Evolutionary conservation across 2,113 vertebrate genomes (phyloP), one percentile per base, ranked within the genome.

Genomic region (Tenebrosternarchus preto): DNA sequence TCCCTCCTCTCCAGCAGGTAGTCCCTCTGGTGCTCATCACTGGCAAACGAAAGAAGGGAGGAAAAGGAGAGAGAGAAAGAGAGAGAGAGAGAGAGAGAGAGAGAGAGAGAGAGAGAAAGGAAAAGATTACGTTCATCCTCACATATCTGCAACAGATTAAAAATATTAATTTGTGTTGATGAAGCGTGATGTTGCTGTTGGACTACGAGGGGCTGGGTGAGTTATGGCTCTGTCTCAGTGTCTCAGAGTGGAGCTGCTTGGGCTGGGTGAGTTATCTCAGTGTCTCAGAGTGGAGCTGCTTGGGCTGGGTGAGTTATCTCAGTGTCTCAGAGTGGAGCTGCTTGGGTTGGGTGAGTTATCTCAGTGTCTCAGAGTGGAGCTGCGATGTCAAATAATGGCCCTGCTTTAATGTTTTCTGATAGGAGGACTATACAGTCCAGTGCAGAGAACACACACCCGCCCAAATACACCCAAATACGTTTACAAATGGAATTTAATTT

Each of bases 11-110:
- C 98, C 92, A 98, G 90, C 89, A 99, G 92, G 90, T 98, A 99
- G 91, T 99, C 98, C 87, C 95, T 96, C 82, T 99, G 98, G 67
- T 98, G 97, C 85, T 99, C 98, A 89, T 99, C 98, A 85, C 97
- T 98, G 89, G 84, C 87, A 90, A 16, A 36, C 16, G 60, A 43
- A 64, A 63, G 8, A 12, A 25, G 20, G n/a, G 53, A 19, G 27
- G 19, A 50, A n/a, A 22, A 27, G 66, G 22, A 16, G 17, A 39
- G 5, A n/a, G 17, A 9, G 11, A 43, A 5, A 5, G 39, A 43
- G 39, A 5, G 11, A 43, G 39, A 8, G 39, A 43, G 39, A 77
- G 20, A 67, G 9, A 76, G 20, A 68, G 50, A 80, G 70, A 79
- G 68, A 72, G 67, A 71, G 25, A 63, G 17, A 69, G 22, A 71